Evolutionary conservation across 1,140 invertebrate species (phyloP).

Genomic region (Tetragonula clypearis): DNA sequence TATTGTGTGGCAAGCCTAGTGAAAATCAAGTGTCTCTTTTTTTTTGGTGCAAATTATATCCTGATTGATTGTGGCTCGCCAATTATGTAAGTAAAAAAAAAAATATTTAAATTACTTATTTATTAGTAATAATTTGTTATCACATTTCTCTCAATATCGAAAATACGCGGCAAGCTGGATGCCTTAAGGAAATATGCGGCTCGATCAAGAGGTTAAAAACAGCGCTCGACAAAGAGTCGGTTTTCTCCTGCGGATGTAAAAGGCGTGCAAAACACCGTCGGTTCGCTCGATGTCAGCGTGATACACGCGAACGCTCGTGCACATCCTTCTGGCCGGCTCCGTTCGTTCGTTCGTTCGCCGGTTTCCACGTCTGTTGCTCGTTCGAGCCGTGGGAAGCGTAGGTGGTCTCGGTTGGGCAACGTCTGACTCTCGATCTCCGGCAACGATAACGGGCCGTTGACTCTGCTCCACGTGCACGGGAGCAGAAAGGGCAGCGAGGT

Average conservation of each 20-base stretch:
- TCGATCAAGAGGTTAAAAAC: not conserved
- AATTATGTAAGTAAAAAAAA: no score
- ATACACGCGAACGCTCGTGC: not conserved
- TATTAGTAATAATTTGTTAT: no score
- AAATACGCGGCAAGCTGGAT: no score
- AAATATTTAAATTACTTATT: no score
- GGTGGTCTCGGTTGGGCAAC: slow-evolving; percentile 41
- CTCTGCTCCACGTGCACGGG: slow-evolving; percentile 57
- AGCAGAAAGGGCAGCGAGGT: slow-evolving; percentile 50
- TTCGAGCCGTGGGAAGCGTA: slow-evolving; percentile 56
- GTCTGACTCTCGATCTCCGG: slow-evolving; percentile 48
- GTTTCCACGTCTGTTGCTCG: not conserved
- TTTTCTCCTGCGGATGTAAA: not conserved
- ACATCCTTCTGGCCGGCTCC: not conserved
- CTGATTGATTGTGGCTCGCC: no score
- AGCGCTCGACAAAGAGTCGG: not conserved
- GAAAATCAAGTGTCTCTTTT: no score
- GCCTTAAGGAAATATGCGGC: no score
- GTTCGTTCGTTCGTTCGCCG: not conserved
- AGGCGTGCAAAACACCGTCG: not conserved
- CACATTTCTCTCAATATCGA: no score
- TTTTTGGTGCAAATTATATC: no score
- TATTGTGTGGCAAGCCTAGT: no score
- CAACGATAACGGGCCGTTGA: slow-evolving; percentile 60
- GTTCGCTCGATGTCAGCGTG: not conserved